Evolutionary conservation across 2,888 invertebrate species (phyloP), one percentile per base, ranked within the genome.

Genomic region (Aphrophora alni): DNA sequence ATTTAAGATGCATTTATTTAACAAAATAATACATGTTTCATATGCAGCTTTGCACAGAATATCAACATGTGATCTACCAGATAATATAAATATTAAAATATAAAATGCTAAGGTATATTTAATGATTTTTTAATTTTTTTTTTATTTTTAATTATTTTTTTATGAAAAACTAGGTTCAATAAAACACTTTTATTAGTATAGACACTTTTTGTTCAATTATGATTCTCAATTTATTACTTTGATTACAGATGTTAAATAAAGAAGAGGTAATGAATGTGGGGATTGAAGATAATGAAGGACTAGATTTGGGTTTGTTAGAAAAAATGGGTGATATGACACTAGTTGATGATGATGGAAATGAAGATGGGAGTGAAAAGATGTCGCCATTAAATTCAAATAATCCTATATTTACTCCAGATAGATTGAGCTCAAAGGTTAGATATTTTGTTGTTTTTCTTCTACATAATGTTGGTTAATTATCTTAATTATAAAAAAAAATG

Each of bases 361-460:
- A 91, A 17, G 87, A 71, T 14, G n/a, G n/a, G n/a, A n/a, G n/a
- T n/a, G 68, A 73, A 10, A 38, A 69, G 25, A 5, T 68, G 14
- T 25, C 27, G n/a, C 51, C 26, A n/a, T 74, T 72, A 21, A n/a
- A 33, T 38, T 51, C 44, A 14, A 69, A 77, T 38, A 94, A 95
- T 90, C 95, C 95, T 0, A 92, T 95, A 8, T 96, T 95, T 88
- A 86, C 91, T 28, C 86, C 90, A 0, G 85, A 89, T 2, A 88
- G 90, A 0, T 88, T 89, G 17, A 95, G 95, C 83, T 92, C 93
- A n/a, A 95, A 94, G 86, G 89, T 90, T 85, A 85, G 87, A 87
- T 77, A 33, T 27, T 82, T 28, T 38, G 3, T n/a, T n/a, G n/a
- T n/a, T n/a, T n/a, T n/a, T n/a, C n/a, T n/a, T 3, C 26, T 33